These are phyloP conservation scores for Tichodroma muraria DNA, from an alignment of 2,113 vertebrate genomes.

Conservation along the genomic window DNA sequence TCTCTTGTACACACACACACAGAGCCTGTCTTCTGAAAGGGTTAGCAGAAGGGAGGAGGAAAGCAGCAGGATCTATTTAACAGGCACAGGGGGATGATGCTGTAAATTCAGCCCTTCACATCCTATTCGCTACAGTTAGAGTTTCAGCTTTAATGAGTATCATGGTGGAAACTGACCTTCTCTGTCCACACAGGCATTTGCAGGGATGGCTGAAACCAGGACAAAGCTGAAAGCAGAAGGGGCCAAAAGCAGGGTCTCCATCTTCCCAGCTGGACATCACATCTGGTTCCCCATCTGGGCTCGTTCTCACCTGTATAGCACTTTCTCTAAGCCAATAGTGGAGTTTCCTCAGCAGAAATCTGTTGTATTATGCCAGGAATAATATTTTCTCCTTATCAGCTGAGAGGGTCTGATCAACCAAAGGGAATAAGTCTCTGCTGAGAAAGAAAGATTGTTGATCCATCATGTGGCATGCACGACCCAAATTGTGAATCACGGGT, in stretches of 20 bases:
- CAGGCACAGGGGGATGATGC: background rate
- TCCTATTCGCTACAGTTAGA: background rate
- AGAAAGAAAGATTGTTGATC: background rate
- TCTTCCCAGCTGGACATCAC: background rate
- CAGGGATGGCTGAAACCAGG: background rate
- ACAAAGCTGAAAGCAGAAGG: background rate
- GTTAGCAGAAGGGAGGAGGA: background rate
- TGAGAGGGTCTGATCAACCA: background rate
- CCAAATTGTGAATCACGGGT: background rate
- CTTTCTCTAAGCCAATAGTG: background rate
- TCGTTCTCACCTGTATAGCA: background rate
- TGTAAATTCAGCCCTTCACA: background rate
- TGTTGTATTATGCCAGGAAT: background rate
- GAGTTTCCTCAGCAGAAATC: background rate
- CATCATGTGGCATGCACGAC: background rate
- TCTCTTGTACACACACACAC: background rate
- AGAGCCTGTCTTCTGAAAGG: background rate
- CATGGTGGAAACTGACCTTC: background rate
- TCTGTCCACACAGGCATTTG: background rate
- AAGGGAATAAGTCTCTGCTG: background rate
- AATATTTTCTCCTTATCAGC: background rate
- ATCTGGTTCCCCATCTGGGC: background rate
- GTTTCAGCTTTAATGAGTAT: background rate
- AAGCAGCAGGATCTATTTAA: background rate
- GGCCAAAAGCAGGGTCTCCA: background rate